Evolutionary conservation across 1,140 invertebrate genomes (phyloP).

Genomic region (Hyposmocoma kahamanoa): DNA sequence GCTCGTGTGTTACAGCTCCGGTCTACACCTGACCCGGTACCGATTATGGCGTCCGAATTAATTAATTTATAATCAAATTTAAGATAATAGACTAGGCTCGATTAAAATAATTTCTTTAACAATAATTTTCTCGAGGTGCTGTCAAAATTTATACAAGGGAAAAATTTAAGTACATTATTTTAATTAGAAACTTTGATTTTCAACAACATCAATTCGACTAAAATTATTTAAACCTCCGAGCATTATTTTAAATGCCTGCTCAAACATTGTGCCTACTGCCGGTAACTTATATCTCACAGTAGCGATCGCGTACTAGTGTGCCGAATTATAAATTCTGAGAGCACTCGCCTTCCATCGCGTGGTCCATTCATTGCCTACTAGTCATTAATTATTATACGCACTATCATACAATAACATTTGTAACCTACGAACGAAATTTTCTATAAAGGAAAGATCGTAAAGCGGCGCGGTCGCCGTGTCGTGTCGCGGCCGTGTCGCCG

Average conservation of each 20-base stretch:
- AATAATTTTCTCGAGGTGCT: conserved; percentile 61
- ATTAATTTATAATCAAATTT: conserved; percentile 54
- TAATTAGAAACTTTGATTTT: conserved; percentile 71
- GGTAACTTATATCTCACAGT: conserved; percentile 57
- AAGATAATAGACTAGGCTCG: conserved; percentile 68
- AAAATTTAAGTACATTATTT: conserved; percentile 68
- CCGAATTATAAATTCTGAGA: conserved; percentile 69
- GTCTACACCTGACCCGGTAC: conserved; percentile 22
- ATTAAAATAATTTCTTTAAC: conserved; percentile 66
- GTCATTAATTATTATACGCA: conserved; percentile 49
- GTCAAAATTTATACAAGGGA: conserved; percentile 70
- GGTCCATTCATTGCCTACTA: conserved; percentile 66
- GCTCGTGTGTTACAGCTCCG: conserved; percentile 14
- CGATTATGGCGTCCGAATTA: conserved; percentile 31
- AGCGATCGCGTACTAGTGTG: conserved; percentile 41
- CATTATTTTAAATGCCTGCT: conserved; percentile 70
- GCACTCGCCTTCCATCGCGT: conserved; percentile 55
- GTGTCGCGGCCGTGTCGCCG: not conserved
- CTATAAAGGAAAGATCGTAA: conserved; percentile 61
- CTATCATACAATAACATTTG: conserved; percentile 72
- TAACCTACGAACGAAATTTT: conserved; percentile 70
- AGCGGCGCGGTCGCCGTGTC: conserved; percentile 12
- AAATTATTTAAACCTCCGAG: conserved; percentile 57
- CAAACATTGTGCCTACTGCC: conserved; percentile 64
- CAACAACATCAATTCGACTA: conserved; percentile 72